phyloP scores from a whole-genome alignment of 53 echinoderm and acorn worm genomes.

The Astropecten irregularis region DNA sequence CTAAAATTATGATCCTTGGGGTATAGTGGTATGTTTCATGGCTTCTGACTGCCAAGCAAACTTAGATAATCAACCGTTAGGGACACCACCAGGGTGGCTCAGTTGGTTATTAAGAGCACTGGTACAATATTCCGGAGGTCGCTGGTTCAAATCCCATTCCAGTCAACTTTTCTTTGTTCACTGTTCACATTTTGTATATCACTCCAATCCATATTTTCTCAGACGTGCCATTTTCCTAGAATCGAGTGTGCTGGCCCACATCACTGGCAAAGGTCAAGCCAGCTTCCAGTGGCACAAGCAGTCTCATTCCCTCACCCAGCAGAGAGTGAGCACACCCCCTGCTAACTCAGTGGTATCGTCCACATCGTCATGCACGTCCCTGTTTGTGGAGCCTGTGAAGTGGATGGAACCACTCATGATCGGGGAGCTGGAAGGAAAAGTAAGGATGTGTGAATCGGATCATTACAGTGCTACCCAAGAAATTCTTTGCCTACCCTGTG shows the following conservation, averaged over 20 bases:
- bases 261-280: conserved; percentile 61
- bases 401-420: conserved; percentile 90
- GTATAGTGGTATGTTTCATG: too few relatives aligned
- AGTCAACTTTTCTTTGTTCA: too few relatives aligned
- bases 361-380: conserved; percentile 69
- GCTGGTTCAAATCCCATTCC: too few relatives aligned
- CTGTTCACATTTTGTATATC: too few relatives aligned
- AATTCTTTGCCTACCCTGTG: background rate
- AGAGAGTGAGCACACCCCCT: conserved; percentile 11
- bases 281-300: conserved; percentile 86
- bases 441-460: conserved; percentile 1
- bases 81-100: too few relatives aligned
- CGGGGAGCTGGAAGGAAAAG: conserved; percentile 79
- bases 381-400: conserved; percentile 87
- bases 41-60: too few relatives aligned
- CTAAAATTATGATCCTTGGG: too few relatives aligned
- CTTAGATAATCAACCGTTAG: too few relatives aligned
- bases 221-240: conserved; percentile 77
- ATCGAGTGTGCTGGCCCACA: conserved; percentile 71
- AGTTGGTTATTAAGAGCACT: too few relatives aligned
- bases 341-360: conserved; percentile 14
- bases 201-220: too few relatives aligned
- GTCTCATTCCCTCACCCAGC: conserved; percentile 2
- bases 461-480: background rate
- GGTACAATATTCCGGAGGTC: too few relatives aligned